Base-by-base conservation (phyloP, 64 coral and sea anemone species). In the Stichodactyla helianthus region DNA sequence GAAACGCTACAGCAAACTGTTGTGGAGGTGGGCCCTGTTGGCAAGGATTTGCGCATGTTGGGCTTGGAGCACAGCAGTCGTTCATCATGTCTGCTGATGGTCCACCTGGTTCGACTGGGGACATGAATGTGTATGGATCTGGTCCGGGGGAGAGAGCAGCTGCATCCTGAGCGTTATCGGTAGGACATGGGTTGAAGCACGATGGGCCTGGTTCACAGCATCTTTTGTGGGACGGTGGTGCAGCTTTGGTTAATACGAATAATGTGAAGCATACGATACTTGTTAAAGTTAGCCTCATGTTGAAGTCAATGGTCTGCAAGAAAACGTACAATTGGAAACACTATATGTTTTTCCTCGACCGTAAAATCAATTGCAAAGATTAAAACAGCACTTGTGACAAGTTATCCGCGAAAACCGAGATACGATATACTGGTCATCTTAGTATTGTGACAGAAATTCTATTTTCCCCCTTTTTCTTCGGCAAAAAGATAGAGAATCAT, bases 211-310 rank as follows among this genome's bases (percentile, higher is more conserved):
- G 89, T 11, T 50, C 44, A 57, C 89, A 91, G 22, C 90, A 92
- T 84, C 83, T 59, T 84, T 84, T 84, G 14, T 84, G 54, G 10
- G 53, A 54, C 16, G 83, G 25, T 6, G 83, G 59, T 44, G 83
- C 83, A 9, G 83, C 90, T 11, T 58, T 51, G 26, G 90, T 71
- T 61, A 92, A 79, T 25, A 62, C 90, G 55, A 92, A 65, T 86
- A 92, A 74, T 79, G 90, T 83, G 20, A 92, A 79, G 79, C 90
- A 92, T 60, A 92, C 17, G 58, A 92, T 22, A 54, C 79, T 79
- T 71, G 90, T 51, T 82, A 86, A 23, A 61, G 76, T 18, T 87
- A 86, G 85, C 85, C 85, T 92, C 77, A 87, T 92, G 18, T 78
- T 82, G 54, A 59, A 79, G 77, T 92, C 85, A 87, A 65, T 61